Base-by-base conservation (phyloP, 2,797 vertebrate genomes). In the Hydrophis major region DNA sequence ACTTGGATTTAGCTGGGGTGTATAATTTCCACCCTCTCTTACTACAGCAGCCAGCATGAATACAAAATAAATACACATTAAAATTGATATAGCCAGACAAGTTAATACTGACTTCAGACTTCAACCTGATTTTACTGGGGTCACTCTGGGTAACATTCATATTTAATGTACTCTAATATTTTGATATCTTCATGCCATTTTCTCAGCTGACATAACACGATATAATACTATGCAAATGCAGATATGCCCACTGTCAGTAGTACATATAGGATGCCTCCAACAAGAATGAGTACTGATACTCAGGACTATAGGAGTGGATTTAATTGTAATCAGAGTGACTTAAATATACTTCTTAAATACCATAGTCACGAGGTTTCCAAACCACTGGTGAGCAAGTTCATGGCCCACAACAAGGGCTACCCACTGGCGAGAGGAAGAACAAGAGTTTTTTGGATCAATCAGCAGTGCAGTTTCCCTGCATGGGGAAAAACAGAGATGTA, bases 351-450 rank as follows among this genome's bases (percentile, higher is more conserved):
- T 28, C 20, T 95, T 95, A 96, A 94, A 93, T 99, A 99, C 99
- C 99, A 99, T 99, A 95, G 99, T 99, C 97, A 99, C 99, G 95
- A 99, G 98, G 98, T 99, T 99, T 94, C 99, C 99, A 93, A 99
- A 99, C 99, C 99, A 99, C 98, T 99, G 99, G 97, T 99, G 99
- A 92, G 99, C 99, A 92, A 99, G 98, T 93, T 99, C 99, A 86
- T 99, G 99, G 91, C 99, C 99, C 74, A 99, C 99, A 96, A 99
- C 99, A 95, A 99, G 98, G 69, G 99, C 99, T 96, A 99, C 99
- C 99, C 99, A 99, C 98, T 99, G 99, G 96, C 98, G 98, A 91
- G 99, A 99, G 20, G 99, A 99, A 53, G 99, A 99, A 95, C 99
- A 99, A 92, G 99, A 99, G 94, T 99, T 99, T 97, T 99, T 99